These are phyloP conservation scores for Cyrtodaria siliqua DNA, from an alignment of 2,888 invertebrate species.

Conservation along the genomic window DNA sequence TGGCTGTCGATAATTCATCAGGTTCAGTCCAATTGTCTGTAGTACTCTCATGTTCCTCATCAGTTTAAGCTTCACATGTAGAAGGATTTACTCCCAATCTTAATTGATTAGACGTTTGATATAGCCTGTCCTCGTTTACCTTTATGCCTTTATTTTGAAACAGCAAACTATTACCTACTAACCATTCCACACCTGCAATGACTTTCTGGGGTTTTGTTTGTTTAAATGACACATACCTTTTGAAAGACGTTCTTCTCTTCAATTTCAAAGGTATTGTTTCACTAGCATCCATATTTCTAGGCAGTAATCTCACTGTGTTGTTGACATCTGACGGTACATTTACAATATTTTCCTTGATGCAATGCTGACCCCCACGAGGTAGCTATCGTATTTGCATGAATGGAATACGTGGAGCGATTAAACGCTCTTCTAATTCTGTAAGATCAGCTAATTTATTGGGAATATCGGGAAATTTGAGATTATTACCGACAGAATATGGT, in stretches of 20 bases:
- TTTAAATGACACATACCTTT: constrained; percentile 44
- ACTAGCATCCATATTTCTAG: constrained; percentile 47
- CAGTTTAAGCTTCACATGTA: background rate
- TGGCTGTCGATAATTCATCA: too few relatives aligned
- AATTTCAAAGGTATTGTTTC: constrained; percentile 60
- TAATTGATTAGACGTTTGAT: too few relatives aligned
- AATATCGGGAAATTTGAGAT: constrained; percentile 32
- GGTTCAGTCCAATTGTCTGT: background rate
- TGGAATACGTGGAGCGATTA: constrained; percentile 80
- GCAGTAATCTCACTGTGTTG: constrained; percentile 8
- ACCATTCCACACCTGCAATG: constrained; percentile 52
- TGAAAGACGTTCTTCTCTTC: constrained; percentile 38
- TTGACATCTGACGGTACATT: constrained; percentile 77
- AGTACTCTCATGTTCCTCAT: background rate
- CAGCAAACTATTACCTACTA: constrained; percentile 42
- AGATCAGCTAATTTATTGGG: constrained; percentile 33
- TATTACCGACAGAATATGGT: constrained; percentile 39
- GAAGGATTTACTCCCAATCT: too few relatives aligned
- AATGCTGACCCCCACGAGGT: constrained; percentile 64
- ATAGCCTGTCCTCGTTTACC: constrained; percentile 77
- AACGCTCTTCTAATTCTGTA: constrained; percentile 79
- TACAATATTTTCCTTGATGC: constrained; percentile 72
- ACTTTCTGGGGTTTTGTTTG: constrained; percentile 56
- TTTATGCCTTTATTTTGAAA: constrained; percentile 54
- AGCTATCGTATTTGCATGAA: constrained; percentile 84